Conservation (phyloP, 2,888 invertebrate species). For the Leptinotarsa rubiginosa region DNA sequence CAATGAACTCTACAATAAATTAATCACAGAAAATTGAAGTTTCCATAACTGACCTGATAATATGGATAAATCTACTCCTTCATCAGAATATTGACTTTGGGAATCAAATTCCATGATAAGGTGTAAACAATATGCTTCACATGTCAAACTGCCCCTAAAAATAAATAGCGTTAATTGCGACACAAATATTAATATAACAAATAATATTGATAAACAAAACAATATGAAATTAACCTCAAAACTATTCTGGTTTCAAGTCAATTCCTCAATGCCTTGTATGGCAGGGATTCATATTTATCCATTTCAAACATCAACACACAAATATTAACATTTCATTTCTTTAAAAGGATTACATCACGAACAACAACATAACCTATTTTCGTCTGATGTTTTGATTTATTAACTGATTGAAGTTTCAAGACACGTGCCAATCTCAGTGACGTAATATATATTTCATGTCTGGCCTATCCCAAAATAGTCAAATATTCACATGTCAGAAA, state of each 20-base stretch:
- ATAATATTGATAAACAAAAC: conserved; percentile 36
- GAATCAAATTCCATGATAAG: conserved; percentile 60
- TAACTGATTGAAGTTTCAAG: not conserved
- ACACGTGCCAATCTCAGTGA: not conserved
- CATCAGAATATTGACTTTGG: conserved; percentile 60
- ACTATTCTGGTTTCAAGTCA: not conserved
- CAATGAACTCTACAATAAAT: not conserved
- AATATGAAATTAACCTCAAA: conserved; percentile 38
- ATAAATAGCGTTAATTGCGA: conserved; percentile 37
- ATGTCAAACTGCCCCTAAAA: conserved; percentile 41
- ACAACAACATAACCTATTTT: conserved; percentile 51
- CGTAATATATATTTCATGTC: too few relatives aligned
- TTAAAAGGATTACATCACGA: conserved; percentile 53
- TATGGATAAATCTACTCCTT: conserved; percentile 58
- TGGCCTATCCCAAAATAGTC: too few relatives aligned
- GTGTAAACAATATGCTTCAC: conserved; percentile 38
- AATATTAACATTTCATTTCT: conserved; percentile 52
- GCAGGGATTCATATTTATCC: conserved; percentile 31
- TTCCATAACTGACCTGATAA: conserved; percentile 52
- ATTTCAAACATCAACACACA: conserved; percentile 47
- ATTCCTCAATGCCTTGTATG: not conserved
- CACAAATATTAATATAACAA: conserved; percentile 37
- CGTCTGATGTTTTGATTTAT: not conserved
- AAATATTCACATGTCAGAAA: too few relatives aligned
- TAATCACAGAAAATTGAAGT: conserved; percentile 9